Conservation (phyloP, 2,797 vertebrate genomes). For the Halcyon smyrnensis region DNA sequence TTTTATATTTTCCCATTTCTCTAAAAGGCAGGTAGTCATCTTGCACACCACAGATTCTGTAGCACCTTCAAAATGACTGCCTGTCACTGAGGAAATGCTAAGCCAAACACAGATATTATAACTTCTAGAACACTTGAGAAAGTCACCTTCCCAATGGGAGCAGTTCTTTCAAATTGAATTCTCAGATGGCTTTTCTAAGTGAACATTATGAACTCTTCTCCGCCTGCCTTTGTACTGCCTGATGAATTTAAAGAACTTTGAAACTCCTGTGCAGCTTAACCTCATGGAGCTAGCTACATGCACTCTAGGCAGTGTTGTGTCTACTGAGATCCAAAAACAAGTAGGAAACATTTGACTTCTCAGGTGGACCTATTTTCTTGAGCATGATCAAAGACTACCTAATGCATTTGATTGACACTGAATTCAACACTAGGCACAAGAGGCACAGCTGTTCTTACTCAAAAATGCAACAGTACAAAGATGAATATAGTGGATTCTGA, state of each 20-base stretch:
- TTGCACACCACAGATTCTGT: background rate
- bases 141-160: background rate
- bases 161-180: background rate
- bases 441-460: constrained; percentile 8
- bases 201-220: background rate
- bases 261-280: background rate
- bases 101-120: background rate
- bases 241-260: background rate
- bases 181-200: background rate
- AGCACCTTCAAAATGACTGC: background rate
- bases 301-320: background rate
- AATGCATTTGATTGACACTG: background rate
- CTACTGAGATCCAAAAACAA: background rate
- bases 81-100: background rate
- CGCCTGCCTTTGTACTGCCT: background rate
- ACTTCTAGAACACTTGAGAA: background rate
- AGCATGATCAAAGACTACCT: background rate
- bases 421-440: background rate
- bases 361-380: background rate
- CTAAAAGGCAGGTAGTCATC: background rate
- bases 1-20: background rate
- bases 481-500: constrained; percentile 9
- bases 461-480: background rate
- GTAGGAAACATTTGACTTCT: background rate
- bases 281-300: background rate